These are phyloP conservation scores for Hemaris fuciformis DNA, from an alignment of 2,888 invertebrate species.

Conservation along the genomic window DNA sequence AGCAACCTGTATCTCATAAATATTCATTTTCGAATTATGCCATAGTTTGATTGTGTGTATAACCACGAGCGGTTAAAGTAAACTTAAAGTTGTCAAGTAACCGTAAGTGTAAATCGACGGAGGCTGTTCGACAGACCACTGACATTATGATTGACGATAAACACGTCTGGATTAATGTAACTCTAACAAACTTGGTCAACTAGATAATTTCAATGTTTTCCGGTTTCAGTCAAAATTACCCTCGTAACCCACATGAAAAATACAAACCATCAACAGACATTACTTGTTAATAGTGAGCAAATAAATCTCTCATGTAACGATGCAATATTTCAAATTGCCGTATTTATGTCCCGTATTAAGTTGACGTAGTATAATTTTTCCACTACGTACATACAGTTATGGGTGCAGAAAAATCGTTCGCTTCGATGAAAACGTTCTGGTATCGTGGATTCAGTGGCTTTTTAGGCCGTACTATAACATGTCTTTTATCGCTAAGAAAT, in stretches of 20 bases:
- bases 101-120: background rate
- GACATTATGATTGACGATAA: background rate
- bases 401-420: constrained; percentile 45
- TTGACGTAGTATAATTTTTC: constrained; percentile 30
- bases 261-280: background rate
- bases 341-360: constrained; percentile 22
- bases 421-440: constrained; percentile 25
- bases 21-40: too few species aligned
- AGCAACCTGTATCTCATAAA: too few species aligned
- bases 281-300: background rate
- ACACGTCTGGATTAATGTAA: background rate
- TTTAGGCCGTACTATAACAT: constrained; percentile 14
- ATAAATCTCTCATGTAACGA: background rate
- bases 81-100: background rate
- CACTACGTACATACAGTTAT: constrained; percentile 32
- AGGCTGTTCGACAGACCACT: background rate
- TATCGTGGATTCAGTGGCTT: constrained; percentile 14
- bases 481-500: background rate
- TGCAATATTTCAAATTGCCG: constrained; percentile 26
- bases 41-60: too few species aligned
- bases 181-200: background rate
- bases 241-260: background rate
- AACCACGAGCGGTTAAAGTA: background rate
- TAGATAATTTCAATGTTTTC: background rate
- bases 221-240: background rate